These are phyloP conservation scores for Telenomus remus DNA, from an alignment of 1,140 invertebrate genomes.

Conservation along the genomic window DNA sequence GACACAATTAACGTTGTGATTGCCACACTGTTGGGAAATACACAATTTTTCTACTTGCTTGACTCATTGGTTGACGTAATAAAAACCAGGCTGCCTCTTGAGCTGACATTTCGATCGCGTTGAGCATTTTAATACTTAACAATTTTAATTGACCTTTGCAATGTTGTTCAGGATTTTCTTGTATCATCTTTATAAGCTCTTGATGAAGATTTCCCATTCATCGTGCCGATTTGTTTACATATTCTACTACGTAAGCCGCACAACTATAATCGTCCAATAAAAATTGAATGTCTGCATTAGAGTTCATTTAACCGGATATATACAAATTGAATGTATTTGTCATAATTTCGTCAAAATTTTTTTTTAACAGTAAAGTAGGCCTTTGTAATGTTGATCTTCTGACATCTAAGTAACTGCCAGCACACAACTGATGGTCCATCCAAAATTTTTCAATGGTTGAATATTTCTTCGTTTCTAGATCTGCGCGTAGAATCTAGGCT, in stretches of 20 bases:
- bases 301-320: constrained; percentile 60
- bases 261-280: constrained; percentile 67
- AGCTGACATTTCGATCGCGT: constrained; percentile 67
- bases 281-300: constrained; percentile 70
- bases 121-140: constrained; percentile 68
- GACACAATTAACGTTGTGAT: constrained; percentile 37
- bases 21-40: constrained; percentile 68
- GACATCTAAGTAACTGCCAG: background rate
- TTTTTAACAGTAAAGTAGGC: background rate
- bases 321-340: constrained; percentile 64
- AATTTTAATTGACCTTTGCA: constrained; percentile 38
- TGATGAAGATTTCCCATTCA: constrained; percentile 67
- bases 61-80: constrained; percentile 50
- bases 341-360: constrained; percentile 17
- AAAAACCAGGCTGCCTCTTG: constrained; percentile 73
- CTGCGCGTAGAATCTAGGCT: background rate
- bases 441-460: constrained; percentile 3
- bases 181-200: constrained; percentile 61
- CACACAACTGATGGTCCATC: background rate
- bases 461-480: background rate
- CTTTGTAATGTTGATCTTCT: background rate
- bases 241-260: constrained; percentile 62
- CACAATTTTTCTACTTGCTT: constrained; percentile 11
- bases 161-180: constrained; percentile 67
- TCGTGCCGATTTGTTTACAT: constrained; percentile 68